Evolutionary conservation across 2,888 invertebrate species (phyloP), one percentile per base, ranked within the genome.

Genomic region (Drosophila eohydei): DNA sequence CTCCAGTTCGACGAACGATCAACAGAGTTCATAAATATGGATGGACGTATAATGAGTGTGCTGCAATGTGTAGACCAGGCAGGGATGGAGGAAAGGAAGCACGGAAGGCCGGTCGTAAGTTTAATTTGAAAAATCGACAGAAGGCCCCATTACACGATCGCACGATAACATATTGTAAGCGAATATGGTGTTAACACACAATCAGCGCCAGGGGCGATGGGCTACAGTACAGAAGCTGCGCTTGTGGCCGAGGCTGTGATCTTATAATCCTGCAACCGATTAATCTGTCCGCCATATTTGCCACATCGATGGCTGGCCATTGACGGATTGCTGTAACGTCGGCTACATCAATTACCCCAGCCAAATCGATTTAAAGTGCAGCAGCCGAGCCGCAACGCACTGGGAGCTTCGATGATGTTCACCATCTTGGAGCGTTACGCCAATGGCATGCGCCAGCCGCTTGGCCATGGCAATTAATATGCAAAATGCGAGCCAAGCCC

Each of bases 151-250:
- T 89, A 89, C 89, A 87, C 79, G 89, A 84, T 81, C 70, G 79
- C 46, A 71, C 75, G 87, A 89, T 87, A 83, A 74, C 81, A 81
- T 88, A 54, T 54, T 54, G 88, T 88, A 89, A 89, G 89, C 85
- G 87, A 89, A 89, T 89, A 84, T 89, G 81, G 87, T 88, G 87
- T 88, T 89, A 88, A 88, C 87, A 88, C 78, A 88, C 74, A 81
- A 85, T 83, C 89, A 85, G 68, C 58, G 80, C 84, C 81, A 26
- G 60, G 36, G 73, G 83, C 80, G 50, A 30, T 43, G 38, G n/a
- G 21, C 54, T 36, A 36, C 36, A 63, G 75, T 66, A 85, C 87
- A 85, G 87, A 89, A 89, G 87, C 89, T 78, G 72, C 58, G 32
- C 14, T 38, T 26, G 36, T 26, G 30, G 32, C 59, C 26, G 36